Evolutionary conservation across 2,113 vertebrate genomes (phyloP).

Genomic region (Pedetes capensis): DNA sequence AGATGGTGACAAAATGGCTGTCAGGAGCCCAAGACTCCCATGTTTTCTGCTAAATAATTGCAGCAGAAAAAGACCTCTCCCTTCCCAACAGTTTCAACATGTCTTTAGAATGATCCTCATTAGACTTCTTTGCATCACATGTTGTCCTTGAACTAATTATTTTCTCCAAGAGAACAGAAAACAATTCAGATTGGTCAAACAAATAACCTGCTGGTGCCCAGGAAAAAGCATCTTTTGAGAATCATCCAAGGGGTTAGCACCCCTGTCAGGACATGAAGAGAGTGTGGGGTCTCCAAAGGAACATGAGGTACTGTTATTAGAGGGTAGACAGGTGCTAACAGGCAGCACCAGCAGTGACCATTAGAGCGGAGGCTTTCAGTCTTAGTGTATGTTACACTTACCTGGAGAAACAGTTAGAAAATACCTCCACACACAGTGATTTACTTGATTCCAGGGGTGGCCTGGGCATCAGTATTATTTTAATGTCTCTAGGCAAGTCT

Average conservation of each 20-base stretch:
- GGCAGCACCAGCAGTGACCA: not conserved
- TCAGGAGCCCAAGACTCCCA: not conserved
- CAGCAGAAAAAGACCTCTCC: not conserved
- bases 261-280: not conserved
- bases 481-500: not conserved
- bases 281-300: not conserved
- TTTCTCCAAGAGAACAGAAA: not conserved
- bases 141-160: not conserved
- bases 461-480: not conserved
- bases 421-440: not conserved
- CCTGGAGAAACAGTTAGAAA: not conserved
- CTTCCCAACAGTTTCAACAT: not conserved
- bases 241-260: not conserved
- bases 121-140: not conserved
- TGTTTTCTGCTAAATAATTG: slow-evolving; percentile 1
- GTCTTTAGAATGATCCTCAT: not conserved
- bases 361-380: not conserved
- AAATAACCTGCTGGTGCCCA: not conserved
- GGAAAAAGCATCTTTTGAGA: not conserved
- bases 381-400: not conserved
- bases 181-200: not conserved
- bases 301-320: not conserved
- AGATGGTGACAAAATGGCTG: not conserved
- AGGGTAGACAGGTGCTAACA: not conserved
- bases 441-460: not conserved